These are phyloP conservation scores for Sialia sialis DNA, from an alignment of 2,113 vertebrate genomes.

Conservation along the genomic window DNA sequence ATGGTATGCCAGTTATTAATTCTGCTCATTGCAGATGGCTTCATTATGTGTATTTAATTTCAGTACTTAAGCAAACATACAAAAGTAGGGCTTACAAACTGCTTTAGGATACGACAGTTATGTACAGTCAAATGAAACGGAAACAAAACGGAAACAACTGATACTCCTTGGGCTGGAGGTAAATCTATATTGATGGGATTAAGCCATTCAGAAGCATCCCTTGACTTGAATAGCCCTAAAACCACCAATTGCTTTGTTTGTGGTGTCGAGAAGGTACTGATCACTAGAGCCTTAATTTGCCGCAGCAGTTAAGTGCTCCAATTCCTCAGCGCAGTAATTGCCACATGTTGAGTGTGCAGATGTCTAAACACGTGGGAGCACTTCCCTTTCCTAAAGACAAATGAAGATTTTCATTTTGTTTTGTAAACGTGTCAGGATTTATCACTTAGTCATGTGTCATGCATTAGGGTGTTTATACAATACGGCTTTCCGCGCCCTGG, in stretches of 20 bases:
- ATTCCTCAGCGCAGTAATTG: constrained; percentile 77
- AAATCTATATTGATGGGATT: constrained; percentile 48
- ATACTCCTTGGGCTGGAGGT: constrained; percentile 25
- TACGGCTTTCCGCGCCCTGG: constrained; percentile 62
- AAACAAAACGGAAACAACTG: constrained; percentile 8
- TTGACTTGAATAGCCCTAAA: constrained; percentile 5
- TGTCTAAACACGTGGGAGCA: constrained; percentile 79
- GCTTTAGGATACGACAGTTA: background rate
- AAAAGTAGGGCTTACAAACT: constrained; percentile 44
- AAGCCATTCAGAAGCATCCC: constrained; percentile 19
- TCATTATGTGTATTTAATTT: constrained; percentile 67
- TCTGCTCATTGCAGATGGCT: constrained; percentile 61
- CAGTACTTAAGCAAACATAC: constrained; percentile 59
- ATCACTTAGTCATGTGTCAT: constrained; percentile 75
- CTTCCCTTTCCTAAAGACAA: constrained; percentile 71
- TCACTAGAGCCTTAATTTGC: constrained; percentile 67
- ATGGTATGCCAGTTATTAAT: constrained; percentile 68
- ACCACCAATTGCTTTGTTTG: constrained; percentile 28
- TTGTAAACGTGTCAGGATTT: constrained; percentile 80
- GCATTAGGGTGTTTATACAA: constrained; percentile 80
- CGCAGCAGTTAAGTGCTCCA: constrained; percentile 76
- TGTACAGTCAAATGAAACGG: constrained; percentile 41
- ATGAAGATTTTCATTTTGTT: constrained; percentile 76
- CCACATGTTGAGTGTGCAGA: constrained; percentile 79
- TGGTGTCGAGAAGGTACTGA: constrained; percentile 39